A percentile compares a stretch with the other conserved stretches of the same genome.
These are phyloP conservation scores for Acanthosepion esculentum DNA, from an alignment of 2,888 invertebrate genomes.

Conservation along the genomic window DNA sequence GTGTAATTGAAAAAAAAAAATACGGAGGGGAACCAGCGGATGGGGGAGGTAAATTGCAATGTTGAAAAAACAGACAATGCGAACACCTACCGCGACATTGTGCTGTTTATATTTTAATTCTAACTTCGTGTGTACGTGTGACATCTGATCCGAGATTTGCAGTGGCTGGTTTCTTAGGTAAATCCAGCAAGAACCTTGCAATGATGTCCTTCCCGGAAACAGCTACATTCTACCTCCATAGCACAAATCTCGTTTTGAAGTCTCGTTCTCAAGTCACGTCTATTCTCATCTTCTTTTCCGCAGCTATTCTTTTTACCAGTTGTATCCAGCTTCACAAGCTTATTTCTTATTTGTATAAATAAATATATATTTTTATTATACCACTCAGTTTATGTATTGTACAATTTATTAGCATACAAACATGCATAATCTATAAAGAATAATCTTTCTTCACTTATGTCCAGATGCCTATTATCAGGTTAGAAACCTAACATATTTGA, in stretches of 20 bases:
- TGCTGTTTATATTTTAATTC: not conserved
- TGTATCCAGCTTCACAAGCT: not conserved
- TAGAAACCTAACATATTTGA: not conserved
- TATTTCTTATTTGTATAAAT: not conserved
- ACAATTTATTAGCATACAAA: too few relatives aligned
- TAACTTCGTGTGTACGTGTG: slow-evolving; percentile 12
- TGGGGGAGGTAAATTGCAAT: not conserved
- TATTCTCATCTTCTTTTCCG: not conserved
- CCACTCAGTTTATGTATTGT: too few relatives aligned
- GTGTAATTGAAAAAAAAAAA: slow-evolving; percentile 11
- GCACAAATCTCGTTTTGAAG: not conserved
- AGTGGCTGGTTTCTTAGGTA: not conserved
- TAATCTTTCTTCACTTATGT: not conserved
- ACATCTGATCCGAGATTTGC: not conserved
- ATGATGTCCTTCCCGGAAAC: not conserved
- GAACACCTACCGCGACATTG: not conserved
- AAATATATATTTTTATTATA: not conserved
- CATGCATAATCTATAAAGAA: not conserved
- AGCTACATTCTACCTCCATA: slow-evolving; percentile 33
- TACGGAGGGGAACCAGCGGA: not conserved
- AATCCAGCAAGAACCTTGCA: not conserved
- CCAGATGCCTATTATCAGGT: not conserved
- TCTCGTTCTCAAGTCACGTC: not conserved
- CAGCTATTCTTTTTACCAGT: not conserved
- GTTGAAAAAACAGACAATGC: not conserved